Percentiles rank a stretch among this genome's conserved stretches.
phyloP scores from a whole-genome alignment of 2,888 invertebrate species.

The Eupithecia abbreviata region DNA sequence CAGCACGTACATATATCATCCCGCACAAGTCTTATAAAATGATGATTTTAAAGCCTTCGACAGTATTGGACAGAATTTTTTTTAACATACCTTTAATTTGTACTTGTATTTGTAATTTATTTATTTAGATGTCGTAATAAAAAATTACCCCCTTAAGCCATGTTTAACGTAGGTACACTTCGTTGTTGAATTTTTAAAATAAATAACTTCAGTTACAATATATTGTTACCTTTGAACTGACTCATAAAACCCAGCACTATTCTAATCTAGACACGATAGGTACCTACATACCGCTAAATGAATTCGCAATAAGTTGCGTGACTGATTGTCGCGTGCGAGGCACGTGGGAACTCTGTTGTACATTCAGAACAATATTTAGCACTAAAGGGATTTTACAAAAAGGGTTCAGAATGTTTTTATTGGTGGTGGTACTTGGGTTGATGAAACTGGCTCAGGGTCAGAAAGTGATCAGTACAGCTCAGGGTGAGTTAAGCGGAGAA shows the following conservation, averaged over 20 bases:
- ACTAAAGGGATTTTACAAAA: background rate
- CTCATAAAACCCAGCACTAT: conserved; percentile 28
- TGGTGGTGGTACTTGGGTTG: conserved; percentile 39
- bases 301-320: conserved; percentile 28
- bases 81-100: too few relatives aligned
- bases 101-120: too few relatives aligned
- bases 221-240: background rate
- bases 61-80: too few relatives aligned
- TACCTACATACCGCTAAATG: conserved; percentile 18
- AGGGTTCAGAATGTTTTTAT: conserved; percentile 5
- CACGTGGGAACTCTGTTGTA: background rate
- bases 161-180: background rate
- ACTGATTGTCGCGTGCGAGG: conserved; percentile 16
- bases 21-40: background rate
- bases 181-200: background rate
- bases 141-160: background rate
- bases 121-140: background rate
- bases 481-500: conserved; percentile 65
- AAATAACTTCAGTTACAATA: background rate
- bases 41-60: too few relatives aligned
- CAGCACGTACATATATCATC: background rate
- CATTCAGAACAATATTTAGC: background rate
- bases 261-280: background rate
- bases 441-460: conserved; percentile 43
- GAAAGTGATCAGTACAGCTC: conserved; percentile 61